Conservation (phyloP, 2,888 invertebrate genomes). For the Acronicta leporina region DNA sequence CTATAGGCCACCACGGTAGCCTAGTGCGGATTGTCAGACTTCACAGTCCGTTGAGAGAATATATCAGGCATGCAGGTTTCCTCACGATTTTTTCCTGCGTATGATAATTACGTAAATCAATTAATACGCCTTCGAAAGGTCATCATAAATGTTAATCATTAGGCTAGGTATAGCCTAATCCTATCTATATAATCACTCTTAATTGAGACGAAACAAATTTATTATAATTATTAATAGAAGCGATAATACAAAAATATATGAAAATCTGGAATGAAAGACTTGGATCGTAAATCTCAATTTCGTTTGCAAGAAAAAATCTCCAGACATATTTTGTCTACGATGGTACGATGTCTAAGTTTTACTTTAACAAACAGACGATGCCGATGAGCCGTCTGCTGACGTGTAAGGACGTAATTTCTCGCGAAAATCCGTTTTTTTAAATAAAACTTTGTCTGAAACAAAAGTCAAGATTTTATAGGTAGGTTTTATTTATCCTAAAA, state of each 20-base stretch:
- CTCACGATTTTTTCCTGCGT: too few species aligned
- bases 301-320: constrained; percentile 37
- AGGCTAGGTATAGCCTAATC: too few species aligned
- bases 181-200: too few species aligned
- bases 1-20: too few species aligned
- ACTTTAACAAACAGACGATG: constrained; percentile 30
- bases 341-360: constrained; percentile 36
- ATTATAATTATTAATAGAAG: constrained; percentile 35
- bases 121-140: too few species aligned
- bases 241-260: constrained; percentile 27
- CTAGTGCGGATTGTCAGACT: too few species aligned
- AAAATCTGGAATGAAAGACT: constrained; percentile 18
- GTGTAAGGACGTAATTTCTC: not conserved
- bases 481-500: too few species aligned
- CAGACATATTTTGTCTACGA: constrained; percentile 37
- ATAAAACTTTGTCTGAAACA: not conserved
- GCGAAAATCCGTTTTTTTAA: not conserved
- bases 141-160: too few species aligned
- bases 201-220: constrained; percentile 12
- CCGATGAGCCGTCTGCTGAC: constrained; percentile 12
- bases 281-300: constrained; percentile 42
- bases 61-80: too few species aligned
- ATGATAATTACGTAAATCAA: too few species aligned
- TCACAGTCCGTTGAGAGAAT: too few species aligned
- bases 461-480: not conserved